Evolutionary conservation across 1,140 invertebrate species (phyloP).

Genomic region (Phenacoccus solenopsis): DNA sequence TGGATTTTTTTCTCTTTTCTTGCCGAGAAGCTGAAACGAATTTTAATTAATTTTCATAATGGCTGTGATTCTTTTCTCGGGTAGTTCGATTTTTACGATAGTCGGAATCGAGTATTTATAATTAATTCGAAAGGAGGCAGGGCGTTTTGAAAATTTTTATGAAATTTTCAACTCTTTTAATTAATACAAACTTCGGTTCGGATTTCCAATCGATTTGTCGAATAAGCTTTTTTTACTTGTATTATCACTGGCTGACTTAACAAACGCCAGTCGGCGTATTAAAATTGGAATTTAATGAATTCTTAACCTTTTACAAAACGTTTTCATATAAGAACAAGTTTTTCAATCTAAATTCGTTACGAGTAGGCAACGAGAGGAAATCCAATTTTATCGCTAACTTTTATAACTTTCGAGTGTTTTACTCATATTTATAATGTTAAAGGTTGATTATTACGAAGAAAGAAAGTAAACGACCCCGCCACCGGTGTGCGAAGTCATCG

Average conservation of each 20-base stretch:
- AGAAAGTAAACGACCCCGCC: background rate
- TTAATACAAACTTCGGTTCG: background rate
- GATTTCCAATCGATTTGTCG: background rate
- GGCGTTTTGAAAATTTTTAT: background rate
- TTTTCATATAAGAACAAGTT: background rate
- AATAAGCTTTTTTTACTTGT: background rate
- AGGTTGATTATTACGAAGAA: background rate
- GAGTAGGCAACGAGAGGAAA: background rate
- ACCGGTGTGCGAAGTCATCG: no score
- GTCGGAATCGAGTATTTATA: background rate
- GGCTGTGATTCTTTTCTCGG: background rate
- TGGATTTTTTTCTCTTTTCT: background rate
- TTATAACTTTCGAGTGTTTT: background rate
- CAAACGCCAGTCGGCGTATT: background rate
- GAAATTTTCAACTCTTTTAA: background rate
- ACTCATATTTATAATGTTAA: background rate
- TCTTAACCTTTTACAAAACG: background rate
- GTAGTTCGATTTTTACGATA: background rate
- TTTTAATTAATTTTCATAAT: background rate
- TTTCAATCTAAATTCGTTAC: background rate
- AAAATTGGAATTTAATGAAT: background rate
- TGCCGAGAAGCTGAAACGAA: no score
- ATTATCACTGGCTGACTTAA: background rate
- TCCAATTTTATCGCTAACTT: background rate
- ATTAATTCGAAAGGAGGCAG: background rate